Evolutionary conservation across 2,113 vertebrate genomes (phyloP), one percentile per base, ranked within the genome.

Genomic region (Aphyosemion australe): DNA sequence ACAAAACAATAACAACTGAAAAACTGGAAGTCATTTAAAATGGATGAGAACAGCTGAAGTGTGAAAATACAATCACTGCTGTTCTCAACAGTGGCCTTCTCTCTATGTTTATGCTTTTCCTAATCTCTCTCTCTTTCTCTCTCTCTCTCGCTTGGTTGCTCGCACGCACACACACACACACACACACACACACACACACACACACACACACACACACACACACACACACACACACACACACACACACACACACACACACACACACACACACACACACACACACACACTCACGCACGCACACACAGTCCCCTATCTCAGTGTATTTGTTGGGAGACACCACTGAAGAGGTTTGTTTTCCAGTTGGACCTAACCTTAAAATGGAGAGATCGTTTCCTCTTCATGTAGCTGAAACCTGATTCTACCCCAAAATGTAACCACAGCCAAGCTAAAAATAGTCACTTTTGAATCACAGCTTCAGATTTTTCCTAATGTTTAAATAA

Each of bases 41-140:
- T 37, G 16, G 16, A 63, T 63, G 19, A 50, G 19, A 14, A 21
- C 14, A 41, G 19, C 21, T 52, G 6, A 51, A 31, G 37, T 42
- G 49, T 51, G 34, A 63, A 63, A 63, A 34, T 16, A 34, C 41
- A 43, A 15, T 59, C 14, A n/a, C 41, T 41, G 12, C 14, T 39
- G 16, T 16, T 26, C 13, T 59, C 41, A 26, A 59, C 12, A 46
- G 11, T 45, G 15, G 19, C 13, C 21, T 26, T 26, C 13, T 21
- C 41, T 59, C 9, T 61, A 19, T 34, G 37, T 61, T 49, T 61
- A 37, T 10, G n/a, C 31, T 15, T n/a, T 49, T 49, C 31, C 5
- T 37, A 37, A 5, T 11, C 26, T 26, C 26, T 26, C 26, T 26
- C 26, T 26, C 26, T 26, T 5, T 26, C 26, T 26, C 26, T 26